These are phyloP conservation scores for Platerodrilus igneus DNA, from an alignment of 2,888 invertebrate species.

Conservation along the genomic window DNA sequence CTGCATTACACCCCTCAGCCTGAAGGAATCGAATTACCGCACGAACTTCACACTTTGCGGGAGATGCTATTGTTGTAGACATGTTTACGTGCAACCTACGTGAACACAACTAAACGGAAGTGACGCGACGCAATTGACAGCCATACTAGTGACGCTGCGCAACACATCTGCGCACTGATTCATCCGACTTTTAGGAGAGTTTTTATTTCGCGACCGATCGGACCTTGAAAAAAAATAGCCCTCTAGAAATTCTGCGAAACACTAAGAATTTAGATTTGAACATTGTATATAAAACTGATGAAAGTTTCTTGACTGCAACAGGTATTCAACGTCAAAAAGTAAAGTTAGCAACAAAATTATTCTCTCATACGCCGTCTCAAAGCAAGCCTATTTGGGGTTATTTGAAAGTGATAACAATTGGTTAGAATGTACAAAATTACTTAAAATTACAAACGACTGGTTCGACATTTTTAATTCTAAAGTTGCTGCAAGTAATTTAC, in stretches of 20 bases:
- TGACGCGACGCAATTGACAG: too few species aligned
- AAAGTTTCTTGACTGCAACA: constrained; percentile 11
- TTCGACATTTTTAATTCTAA: constrained; percentile 29
- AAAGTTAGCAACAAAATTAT: constrained; percentile 28
- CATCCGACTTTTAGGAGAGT: too few species aligned
- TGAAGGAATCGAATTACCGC: too few species aligned
- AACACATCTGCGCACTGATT: too few species aligned
- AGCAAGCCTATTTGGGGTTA: constrained; percentile 20
- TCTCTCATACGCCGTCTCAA: constrained; percentile 29
- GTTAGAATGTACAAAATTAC: constrained; percentile 21
- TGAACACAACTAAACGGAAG: too few species aligned
- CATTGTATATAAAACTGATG: constrained; percentile 5
- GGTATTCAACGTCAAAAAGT: constrained; percentile 25
- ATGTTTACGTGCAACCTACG: too few species aligned
- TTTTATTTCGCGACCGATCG: too few species aligned
- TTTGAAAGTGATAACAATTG: constrained; percentile 22
- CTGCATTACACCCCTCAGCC: too few species aligned
- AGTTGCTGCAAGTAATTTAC: constrained; percentile 20
- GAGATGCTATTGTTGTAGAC: too few species aligned
- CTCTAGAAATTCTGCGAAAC: constrained; percentile 16
- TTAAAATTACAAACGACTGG: constrained; percentile 23
- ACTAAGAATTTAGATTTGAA: constrained; percentile 9
- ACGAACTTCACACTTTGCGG: too few species aligned
- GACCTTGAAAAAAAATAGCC: too few species aligned
- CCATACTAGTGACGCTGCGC: too few species aligned